phyloP scores from a whole-genome alignment of 2,797 vertebrate genomes.

The Rhinoraja longicauda region DNA sequence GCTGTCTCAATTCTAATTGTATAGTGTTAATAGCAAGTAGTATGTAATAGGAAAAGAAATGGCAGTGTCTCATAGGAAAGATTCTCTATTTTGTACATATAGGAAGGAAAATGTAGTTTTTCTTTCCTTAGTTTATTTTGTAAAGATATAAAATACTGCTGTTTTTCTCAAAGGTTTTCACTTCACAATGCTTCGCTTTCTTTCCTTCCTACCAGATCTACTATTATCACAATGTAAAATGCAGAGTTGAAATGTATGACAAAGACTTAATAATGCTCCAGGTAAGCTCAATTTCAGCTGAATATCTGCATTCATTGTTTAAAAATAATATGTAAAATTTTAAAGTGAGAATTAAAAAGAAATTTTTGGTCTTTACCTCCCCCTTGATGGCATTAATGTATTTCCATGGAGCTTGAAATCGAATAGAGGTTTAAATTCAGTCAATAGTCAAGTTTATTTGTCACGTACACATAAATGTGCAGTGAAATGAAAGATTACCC shows the following conservation, averaged over 20 bases:
- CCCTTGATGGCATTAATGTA: not conserved
- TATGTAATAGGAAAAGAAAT: not conserved
- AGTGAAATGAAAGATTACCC: no score
- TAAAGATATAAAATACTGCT: not conserved
- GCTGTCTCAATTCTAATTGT: not conserved
- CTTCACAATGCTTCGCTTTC: not conserved
- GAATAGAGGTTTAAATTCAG: not conserved
- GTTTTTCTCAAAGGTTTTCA: not conserved
- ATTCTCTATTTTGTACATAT: no score
- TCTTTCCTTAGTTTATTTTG: no score
- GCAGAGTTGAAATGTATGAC: slow-evolving; percentile 95
- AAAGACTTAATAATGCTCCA: slow-evolving; percentile 95
- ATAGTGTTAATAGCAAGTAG: not conserved
- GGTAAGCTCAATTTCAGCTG: slow-evolving; percentile 58
- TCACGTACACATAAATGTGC: no score
- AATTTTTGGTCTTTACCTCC: not conserved
- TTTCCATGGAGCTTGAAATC: not conserved
- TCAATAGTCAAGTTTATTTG: no score
- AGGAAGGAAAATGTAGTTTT: no score
- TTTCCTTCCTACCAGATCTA: slow-evolving; percentile 72
- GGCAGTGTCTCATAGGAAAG: not conserved
- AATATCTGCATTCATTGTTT: not conserved
- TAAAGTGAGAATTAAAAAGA: not conserved
- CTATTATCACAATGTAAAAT: slow-evolving; percentile 97
- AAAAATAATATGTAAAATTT: not conserved